Conservation (phyloP, 2,888 invertebrate species). For the Drosophila eohydei region DNA sequence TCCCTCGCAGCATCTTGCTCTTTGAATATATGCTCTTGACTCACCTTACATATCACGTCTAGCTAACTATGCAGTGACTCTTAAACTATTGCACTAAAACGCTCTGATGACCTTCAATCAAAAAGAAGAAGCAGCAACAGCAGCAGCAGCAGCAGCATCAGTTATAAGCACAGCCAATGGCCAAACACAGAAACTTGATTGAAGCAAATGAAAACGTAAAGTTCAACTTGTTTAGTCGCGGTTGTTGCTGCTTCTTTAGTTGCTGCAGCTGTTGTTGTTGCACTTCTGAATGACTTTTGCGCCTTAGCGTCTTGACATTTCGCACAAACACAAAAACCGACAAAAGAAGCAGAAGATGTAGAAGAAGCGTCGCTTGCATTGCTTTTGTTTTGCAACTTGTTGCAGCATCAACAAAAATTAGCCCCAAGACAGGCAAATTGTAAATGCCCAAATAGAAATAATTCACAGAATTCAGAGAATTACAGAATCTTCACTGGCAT, state of each 20-base stretch:
- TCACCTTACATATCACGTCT: not conserved
- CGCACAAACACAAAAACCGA: conserved; percentile 57
- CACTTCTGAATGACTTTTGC: conserved; percentile 68
- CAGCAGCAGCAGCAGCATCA: conserved; percentile 21
- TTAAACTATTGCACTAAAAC: conserved; percentile 28
- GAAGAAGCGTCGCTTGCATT: conserved; percentile 30
- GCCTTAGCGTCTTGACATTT: conserved; percentile 69
- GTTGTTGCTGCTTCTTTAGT: conserved; percentile 28
- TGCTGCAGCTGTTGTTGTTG: conserved; percentile 40
- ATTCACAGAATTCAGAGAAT: conserved; percentile 24
- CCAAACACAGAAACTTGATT: conserved; percentile 66
- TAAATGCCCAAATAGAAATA: conserved; percentile 37
- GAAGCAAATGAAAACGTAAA: conserved; percentile 60
- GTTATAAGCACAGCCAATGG: conserved; percentile 39
- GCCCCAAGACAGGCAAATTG: conserved; percentile 42
- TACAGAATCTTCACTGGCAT: conserved; percentile 41
- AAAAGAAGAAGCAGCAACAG: conserved; percentile 27
- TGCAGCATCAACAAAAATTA: conserved; percentile 54
- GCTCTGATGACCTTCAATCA: conserved; percentile 65
- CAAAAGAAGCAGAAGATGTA: conserved; percentile 14
- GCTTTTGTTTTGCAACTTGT: conserved; percentile 74
- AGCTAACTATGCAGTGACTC: conserved; percentile 3
- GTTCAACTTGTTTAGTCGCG: conserved; percentile 70
- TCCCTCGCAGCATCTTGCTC: too few relatives aligned
- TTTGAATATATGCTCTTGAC: not conserved